Conservation (phyloP, 2,113 vertebrate genomes). For the Furnarius figulus region DNA sequence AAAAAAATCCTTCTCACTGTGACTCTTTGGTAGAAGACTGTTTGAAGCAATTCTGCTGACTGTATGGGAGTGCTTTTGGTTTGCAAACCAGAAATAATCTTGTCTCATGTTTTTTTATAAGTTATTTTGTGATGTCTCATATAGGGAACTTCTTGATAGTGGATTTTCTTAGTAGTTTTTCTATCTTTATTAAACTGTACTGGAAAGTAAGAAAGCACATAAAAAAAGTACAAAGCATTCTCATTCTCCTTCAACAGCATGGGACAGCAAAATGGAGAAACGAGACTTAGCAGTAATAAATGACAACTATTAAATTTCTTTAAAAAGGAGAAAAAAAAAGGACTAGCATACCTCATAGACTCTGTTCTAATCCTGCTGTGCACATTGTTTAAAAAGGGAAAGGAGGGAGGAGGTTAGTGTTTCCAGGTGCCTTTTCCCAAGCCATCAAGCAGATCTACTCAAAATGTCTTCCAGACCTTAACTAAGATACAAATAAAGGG, state of each 20-base stretch:
- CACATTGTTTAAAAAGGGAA: neutral
- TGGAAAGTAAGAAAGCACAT: neutral
- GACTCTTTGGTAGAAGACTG: neutral
- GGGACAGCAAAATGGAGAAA: neutral
- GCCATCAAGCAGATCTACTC: neutral
- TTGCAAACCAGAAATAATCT: neutral
- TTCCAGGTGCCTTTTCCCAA: neutral
- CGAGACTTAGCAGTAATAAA: neutral
- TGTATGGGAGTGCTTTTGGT: neutral
- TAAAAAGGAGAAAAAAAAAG: neutral
- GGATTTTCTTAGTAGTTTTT: neutral
- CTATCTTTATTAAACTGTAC: neutral
- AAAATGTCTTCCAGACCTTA: neutral
- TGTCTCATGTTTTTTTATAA: neutral
- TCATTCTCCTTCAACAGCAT: neutral
- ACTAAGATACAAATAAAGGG: neutral
- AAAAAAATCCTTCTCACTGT: neutral
- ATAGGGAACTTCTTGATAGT: neutral
- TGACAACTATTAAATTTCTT: neutral
- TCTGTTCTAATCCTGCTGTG: neutral
- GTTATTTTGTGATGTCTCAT: neutral
- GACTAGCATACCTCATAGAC: neutral
- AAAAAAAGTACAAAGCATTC: neutral
- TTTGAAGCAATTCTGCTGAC: neutral
- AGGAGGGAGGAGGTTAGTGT: neutral